A percentile compares a stretch with the other conserved stretches of the same genome.
Evolutionary conservation across 1,140 invertebrate genomes (phyloP).

Genomic region (Papilio dardanus): DNA sequence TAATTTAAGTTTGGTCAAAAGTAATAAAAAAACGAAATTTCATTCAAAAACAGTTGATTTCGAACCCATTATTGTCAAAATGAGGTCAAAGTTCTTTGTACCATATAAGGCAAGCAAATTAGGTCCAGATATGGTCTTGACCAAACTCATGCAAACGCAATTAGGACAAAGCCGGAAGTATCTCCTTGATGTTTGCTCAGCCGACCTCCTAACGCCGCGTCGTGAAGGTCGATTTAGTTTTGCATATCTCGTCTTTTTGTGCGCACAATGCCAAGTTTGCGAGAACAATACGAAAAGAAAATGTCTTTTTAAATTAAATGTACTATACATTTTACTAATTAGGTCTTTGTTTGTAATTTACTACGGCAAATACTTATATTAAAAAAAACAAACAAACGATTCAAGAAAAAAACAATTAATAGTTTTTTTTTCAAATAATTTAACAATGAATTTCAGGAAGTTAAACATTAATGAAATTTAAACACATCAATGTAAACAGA

Average conservation of each 20-base stretch:
- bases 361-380: no score
- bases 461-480: neutral
- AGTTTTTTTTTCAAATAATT: no score
- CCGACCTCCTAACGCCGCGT: constrained; percentile 40
- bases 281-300: neutral
- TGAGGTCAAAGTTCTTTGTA: constrained; percentile 9
- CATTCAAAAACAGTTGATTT: neutral
- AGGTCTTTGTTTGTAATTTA: no score
- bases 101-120: neutral
- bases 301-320: neutral
- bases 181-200: constrained; percentile 38
- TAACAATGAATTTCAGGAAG: no score
- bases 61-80: neutral
- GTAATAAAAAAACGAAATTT: neutral
- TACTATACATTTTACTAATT: no score
- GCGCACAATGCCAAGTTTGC: constrained; percentile 26
- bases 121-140: constrained; percentile 4
- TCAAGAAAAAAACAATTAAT: no score
- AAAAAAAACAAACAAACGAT: no score
- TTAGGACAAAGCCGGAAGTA: constrained; percentile 42
- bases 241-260: constrained; percentile 40
- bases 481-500: neutral
- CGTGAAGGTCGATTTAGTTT: constrained; percentile 39
- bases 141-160: constrained; percentile 41
- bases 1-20: neutral